phyloP scores from a whole-genome alignment of 1,140 invertebrate genomes.

The Bombus sibiricus region DNA sequence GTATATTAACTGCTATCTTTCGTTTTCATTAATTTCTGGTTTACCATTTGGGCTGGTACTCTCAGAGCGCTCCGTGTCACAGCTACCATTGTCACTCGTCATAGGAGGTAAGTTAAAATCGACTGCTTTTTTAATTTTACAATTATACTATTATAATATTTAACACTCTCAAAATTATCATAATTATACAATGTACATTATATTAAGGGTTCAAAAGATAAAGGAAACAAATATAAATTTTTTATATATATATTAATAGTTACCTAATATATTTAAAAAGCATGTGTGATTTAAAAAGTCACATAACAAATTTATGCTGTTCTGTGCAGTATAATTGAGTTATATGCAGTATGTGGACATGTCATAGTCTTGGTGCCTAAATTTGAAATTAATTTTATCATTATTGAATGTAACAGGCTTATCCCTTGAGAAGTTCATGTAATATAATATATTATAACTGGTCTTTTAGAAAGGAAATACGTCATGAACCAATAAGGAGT shows the following conservation, averaged over 20 bases:
- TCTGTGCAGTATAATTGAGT: background rate
- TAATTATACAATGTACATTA: background rate
- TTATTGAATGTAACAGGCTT: background rate
- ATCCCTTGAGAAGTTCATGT: background rate
- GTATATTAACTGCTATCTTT: conserved; percentile 81
- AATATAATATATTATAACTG: background rate
- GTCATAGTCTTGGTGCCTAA: background rate
- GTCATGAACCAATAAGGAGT: background rate
- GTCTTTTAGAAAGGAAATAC: background rate
- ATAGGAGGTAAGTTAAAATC: conserved; percentile 75
- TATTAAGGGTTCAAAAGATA: background rate
- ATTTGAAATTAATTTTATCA: background rate
- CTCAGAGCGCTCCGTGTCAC: conserved; percentile 65
- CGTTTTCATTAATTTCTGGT: conserved; percentile 83
- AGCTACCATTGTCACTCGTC: conserved; percentile 54
- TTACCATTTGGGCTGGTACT: conserved; percentile 79
- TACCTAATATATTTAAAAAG: too few species aligned
- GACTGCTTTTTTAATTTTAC: conserved; percentile 15
- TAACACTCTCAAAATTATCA: background rate
- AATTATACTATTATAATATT: background rate
- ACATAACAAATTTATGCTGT: background rate
- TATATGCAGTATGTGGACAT: background rate
- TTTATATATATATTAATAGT: background rate
- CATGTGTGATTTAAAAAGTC: background rate
- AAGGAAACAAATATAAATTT: background rate